phyloP scores from a whole-genome alignment of 1,140 invertebrate species.

The Pseudachorutes palmiensis region DNA sequence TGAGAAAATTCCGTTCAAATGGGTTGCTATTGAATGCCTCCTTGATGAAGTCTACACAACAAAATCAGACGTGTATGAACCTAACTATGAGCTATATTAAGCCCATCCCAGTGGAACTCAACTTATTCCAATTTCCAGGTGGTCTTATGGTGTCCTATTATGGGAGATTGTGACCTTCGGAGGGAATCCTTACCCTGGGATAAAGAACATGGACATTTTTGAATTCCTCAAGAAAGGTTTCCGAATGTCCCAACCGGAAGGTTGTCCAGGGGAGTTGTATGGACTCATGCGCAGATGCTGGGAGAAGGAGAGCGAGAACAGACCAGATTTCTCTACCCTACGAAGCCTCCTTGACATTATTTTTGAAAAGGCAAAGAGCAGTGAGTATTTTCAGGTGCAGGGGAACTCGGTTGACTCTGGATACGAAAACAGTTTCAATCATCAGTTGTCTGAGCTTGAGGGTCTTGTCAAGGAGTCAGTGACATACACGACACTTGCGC shows the following conservation, averaged over 20 bases:
- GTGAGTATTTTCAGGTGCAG: background rate
- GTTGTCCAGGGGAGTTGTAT: constrained; percentile 57
- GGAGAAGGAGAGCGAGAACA: constrained; percentile 58
- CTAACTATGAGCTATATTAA: background rate
- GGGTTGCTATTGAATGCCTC: constrained; percentile 85
- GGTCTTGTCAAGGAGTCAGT: too few relatives aligned
- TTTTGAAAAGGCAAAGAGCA: constrained; percentile 43
- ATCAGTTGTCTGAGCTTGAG: too few relatives aligned
- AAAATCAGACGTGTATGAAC: constrained; percentile 74
- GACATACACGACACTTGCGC: too few relatives aligned
- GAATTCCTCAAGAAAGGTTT: constrained; percentile 49
- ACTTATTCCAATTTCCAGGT: constrained; percentile 47
- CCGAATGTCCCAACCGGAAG: constrained; percentile 51
- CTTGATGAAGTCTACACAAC: constrained; percentile 86
- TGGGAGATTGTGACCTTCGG: constrained; percentile 90
- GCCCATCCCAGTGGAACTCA: background rate
- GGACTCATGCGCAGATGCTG: constrained; percentile 76
- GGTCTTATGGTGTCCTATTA: constrained; percentile 86
- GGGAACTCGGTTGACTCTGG: background rate
- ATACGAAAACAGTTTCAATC: too few relatives aligned
- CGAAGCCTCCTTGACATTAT: constrained; percentile 56
- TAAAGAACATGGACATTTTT: constrained; percentile 48
- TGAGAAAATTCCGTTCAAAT: constrained; percentile 77
- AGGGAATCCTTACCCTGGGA: constrained; percentile 41
- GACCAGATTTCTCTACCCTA: constrained; percentile 68